A percentile compares a stretch with the other conserved stretches of the same genome.
phyloP scores from a whole-genome alignment of 2,888 invertebrate species.

The Oscheius sp. region DNA sequence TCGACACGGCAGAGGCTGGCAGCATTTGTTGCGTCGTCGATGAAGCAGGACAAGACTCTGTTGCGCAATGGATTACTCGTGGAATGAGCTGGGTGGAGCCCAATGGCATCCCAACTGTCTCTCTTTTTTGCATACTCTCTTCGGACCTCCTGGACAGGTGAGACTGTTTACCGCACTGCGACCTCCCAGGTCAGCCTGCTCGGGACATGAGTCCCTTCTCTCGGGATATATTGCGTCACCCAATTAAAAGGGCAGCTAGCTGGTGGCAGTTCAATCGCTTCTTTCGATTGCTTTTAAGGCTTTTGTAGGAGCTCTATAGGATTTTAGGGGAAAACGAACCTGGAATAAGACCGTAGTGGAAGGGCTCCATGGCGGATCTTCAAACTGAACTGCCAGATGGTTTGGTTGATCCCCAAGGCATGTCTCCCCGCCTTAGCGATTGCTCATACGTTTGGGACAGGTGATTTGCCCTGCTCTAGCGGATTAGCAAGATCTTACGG shows the following conservation, averaged over 20 bases:
- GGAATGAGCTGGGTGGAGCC: not conserved
- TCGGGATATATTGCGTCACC: not conserved
- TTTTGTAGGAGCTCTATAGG: too few relatives aligned
- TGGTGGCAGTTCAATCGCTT: not conserved
- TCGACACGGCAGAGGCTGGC: not conserved
- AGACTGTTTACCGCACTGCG: not conserved
- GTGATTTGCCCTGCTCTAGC: too few relatives aligned
- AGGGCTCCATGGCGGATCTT: too few relatives aligned
- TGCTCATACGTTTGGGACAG: too few relatives aligned
- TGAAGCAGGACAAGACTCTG: not conserved
- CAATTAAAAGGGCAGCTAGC: not conserved
- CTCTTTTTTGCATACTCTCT: not conserved
- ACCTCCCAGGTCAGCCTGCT: not conserved
- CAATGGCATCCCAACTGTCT: not conserved
- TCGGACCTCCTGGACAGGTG: not conserved
- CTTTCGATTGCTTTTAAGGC: too few relatives aligned
- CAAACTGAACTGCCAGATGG: too few relatives aligned
- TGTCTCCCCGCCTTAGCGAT: too few relatives aligned
- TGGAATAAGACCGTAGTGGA: too few relatives aligned
- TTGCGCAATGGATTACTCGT: not conserved
- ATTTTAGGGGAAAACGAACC: too few relatives aligned
- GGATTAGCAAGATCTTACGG: too few relatives aligned
- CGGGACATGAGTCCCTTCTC: constrained; percentile 5
- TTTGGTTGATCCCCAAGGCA: too few relatives aligned
- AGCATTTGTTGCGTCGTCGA: constrained; percentile 5